Base-by-base conservation (phyloP, 2,888 invertebrate genomes). In the Lepetodrilus schrolli region DNA sequence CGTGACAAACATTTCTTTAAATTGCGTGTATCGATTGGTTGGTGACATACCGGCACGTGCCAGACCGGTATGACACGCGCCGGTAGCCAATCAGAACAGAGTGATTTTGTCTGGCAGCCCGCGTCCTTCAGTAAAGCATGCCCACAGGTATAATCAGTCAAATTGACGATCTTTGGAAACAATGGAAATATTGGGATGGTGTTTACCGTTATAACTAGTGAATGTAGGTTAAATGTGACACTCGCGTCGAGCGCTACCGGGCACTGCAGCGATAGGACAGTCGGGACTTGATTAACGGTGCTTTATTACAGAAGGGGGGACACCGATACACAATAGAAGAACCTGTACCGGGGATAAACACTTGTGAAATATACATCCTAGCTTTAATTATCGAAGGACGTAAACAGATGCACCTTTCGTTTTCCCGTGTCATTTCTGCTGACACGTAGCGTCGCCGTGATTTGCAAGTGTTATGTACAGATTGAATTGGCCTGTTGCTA, bases 21-120 rank as follows among this genome's bases (percentile, higher is more conserved):
- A 58, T 58, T 30, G 58, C 34, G 58, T 26, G 30, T 58, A 58
- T 58, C 21, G 58, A 58, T 58, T 30, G 58, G 30, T 21, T 13
- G 58, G 58, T 58, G 58, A 58, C 58, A 58, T 58, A 58, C 58
- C 58, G 58, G 58, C 58, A 34, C 58, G 58, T 58, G 58, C 58
- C 58, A n/a, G 17, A 10, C 58, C n/a, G n/a, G 34, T 58, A 58
- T 58, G 58, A 58, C 58, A 58, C 58, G 58, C 26, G 58, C 17
- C 13, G 58, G 13, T 26, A 58, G 30, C 58, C 58, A 58, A 58
- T 58, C 26, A 58, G n/a, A 58, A 23, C 30, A 34, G 58, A 10
- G 26, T 26, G 4, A 30, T n/a, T 58, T 26, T 58, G 58, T 58
- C 34, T 58, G 58, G 34, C 58, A 58, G 7, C 23, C 34, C 34